Base-by-base conservation (phyloP, 2,113 vertebrate species). In the Romanogobio albipinnatus region DNA sequence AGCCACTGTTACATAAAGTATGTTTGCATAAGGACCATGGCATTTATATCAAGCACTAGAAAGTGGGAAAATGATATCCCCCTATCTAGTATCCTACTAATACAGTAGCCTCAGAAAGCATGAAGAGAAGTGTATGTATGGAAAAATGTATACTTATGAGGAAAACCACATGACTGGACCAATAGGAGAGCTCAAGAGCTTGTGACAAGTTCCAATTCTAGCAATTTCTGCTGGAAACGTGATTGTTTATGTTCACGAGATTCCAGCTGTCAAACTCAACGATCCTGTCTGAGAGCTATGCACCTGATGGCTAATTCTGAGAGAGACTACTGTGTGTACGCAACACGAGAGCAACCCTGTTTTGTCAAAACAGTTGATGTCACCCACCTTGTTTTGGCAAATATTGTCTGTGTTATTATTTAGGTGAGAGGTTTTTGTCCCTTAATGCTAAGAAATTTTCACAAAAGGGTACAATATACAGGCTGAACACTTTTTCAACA, bases 1-100 rank as follows among this genome's bases (percentile, higher is more conserved):
- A 78, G 51, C 26, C 56, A 45, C 36, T 36, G 33, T 76, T 86
- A 71, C 45, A 43, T 76, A 82, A 85, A 59, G 17, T 17, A 17
- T 26, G 19, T 47, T 51, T 77, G 39, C 2, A 3, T 9, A 81
- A 81, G 64, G 51, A 82, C 61, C 58, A 66, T 3, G 49, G 45
- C 83, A 84, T 58, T 29, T 22, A 71, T 47, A 71, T 47, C 39
- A 43, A 47, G 19, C 15, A 53, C 14, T 49, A 33, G 36, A 29
- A 47, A 59, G 76, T 24, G 66, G 26, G 22, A 45, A 58, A 24
- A 66, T 29, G 0, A 29, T n/a, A 47, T 77, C n/a, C n/a, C 3
- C 11, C 13, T n/a, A 56, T 78, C 13, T 33, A 58, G 9, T 79
- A 36, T 29, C 64, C 68, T 59, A 36, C 15, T 36, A 56, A 43